Percentiles rank a stretch among this genome's conserved stretches.
phyloP scores from a whole-genome alignment of 2,888 invertebrate species.

The Aphidoletes aphidimyza region DNA sequence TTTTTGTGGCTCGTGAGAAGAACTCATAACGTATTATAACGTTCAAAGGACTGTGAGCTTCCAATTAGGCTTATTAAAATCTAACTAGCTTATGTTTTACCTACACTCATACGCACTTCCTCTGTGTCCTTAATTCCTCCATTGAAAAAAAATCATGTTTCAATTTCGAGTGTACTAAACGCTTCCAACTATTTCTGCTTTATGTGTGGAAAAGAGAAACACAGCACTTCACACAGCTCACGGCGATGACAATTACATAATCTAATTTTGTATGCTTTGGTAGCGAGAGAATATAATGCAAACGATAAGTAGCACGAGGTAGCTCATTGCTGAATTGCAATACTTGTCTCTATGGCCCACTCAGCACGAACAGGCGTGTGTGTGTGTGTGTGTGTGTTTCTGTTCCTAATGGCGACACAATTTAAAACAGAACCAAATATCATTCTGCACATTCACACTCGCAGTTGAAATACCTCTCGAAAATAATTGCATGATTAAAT shows the following conservation, averaged over 20 bases:
- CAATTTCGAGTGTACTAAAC: no score
- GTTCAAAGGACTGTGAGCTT: neutral
- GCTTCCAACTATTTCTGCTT: no score
- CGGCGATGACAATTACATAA: neutral
- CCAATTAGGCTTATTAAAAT: constrained; percentile 6
- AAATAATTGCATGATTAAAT: neutral
- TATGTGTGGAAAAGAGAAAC: no score
- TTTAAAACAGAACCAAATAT: neutral
- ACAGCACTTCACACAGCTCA: neutral
- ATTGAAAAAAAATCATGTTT: no score
- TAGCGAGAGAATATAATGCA: neutral
- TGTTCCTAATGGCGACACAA: neutral
- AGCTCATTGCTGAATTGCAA: neutral
- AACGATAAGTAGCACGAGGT: neutral
- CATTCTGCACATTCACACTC: neutral
- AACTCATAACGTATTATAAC: no score
- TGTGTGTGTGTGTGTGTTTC: no score
- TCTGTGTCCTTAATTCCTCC: no score
- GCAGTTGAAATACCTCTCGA: neutral
- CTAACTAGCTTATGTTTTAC: neutral
- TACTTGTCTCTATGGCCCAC: neutral
- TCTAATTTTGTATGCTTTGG: neutral
- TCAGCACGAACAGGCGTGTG: neutral
- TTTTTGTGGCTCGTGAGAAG: no score
- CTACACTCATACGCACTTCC: neutral